phyloP scores from a whole-genome alignment of 2,797 vertebrate genomes.

The Callimico goeldii region DNA sequence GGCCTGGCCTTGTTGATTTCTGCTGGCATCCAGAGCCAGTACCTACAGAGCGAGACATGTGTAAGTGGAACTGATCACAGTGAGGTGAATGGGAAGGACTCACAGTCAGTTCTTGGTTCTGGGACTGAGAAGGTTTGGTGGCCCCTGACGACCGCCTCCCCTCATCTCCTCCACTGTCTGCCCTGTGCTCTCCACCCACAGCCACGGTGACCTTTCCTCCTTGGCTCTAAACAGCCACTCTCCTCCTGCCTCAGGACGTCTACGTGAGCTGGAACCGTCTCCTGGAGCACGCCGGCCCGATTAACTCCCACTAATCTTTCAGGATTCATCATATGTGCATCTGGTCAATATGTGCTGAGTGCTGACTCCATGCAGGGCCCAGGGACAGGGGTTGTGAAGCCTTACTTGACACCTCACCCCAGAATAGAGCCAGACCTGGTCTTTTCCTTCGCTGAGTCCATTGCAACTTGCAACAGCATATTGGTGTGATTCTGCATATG shows the following conservation, averaged over 20 bases:
- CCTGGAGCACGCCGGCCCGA: neutral
- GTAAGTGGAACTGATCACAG: neutral
- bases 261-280: neutral
- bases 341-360: neutral
- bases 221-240: neutral
- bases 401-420: neutral
- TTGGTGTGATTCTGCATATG: neutral
- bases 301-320: neutral
- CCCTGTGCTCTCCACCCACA: neutral
- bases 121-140: neutral
- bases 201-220: neutral
- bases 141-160: neutral
- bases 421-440: neutral
- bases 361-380: neutral
- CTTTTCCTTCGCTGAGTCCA: neutral
- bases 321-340: neutral
- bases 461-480: neutral
- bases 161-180: fast-evolving
- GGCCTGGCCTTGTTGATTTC: neutral
- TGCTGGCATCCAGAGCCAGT: neutral
- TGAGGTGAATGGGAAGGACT: neutral
- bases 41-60: neutral
- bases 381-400: neutral
- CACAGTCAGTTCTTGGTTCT: neutral
- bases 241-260: neutral